A percentile compares a stretch with the other conserved stretches of the same genome.
These are phyloP conservation scores for Sinohyriopsis cumingii DNA, from an alignment of 2,888 invertebrate genomes.

Conservation along the genomic window DNA sequence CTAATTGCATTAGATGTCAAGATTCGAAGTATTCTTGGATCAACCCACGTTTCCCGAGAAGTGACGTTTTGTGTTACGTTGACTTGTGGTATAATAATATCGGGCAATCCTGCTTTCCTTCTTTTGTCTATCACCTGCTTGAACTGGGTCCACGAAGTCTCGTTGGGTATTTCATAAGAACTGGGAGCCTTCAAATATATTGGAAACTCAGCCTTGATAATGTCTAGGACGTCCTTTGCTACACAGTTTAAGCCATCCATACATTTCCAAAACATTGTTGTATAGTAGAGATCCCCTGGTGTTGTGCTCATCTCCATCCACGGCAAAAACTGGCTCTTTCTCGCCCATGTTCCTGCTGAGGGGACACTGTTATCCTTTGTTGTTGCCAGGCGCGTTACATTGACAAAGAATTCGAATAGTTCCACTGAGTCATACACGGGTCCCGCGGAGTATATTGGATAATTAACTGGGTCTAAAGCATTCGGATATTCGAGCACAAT, in stretches of 20 bases:
- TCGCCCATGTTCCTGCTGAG: constrained; percentile 33
- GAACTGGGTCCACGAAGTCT: constrained; percentile 45
- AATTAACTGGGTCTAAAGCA: constrained; percentile 28
- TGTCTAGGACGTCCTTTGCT: constrained; percentile 31
- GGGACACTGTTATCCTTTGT: constrained; percentile 17
- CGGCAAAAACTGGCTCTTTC: constrained; percentile 40
- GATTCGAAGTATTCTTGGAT: constrained; percentile 21
- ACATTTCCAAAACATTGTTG: constrained; percentile 39
- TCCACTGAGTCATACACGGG: constrained; percentile 35
- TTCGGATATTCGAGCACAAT: constrained; percentile 41
- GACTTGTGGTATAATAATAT: constrained; percentile 38
- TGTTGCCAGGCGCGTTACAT: constrained; percentile 16
- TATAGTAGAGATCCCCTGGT: constrained; percentile 35
- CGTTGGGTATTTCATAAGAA: constrained; percentile 33
- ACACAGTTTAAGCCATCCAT: constrained; percentile 28
- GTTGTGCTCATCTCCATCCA: constrained; percentile 44
- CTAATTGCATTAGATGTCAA: constrained; percentile 11
- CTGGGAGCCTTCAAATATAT: constrained; percentile 34
- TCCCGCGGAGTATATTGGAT: constrained; percentile 37
- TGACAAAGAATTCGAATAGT: constrained; percentile 34
- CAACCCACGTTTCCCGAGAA: constrained; percentile 16
- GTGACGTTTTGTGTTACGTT: constrained; percentile 14
- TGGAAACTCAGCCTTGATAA: constrained; percentile 29
- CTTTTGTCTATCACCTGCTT: constrained; percentile 39
- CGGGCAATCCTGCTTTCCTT: constrained; percentile 29